These are phyloP conservation scores for Potamarius usumacintae DNA, from an alignment of 2,113 vertebrate species.

Conservation along the genomic window DNA sequence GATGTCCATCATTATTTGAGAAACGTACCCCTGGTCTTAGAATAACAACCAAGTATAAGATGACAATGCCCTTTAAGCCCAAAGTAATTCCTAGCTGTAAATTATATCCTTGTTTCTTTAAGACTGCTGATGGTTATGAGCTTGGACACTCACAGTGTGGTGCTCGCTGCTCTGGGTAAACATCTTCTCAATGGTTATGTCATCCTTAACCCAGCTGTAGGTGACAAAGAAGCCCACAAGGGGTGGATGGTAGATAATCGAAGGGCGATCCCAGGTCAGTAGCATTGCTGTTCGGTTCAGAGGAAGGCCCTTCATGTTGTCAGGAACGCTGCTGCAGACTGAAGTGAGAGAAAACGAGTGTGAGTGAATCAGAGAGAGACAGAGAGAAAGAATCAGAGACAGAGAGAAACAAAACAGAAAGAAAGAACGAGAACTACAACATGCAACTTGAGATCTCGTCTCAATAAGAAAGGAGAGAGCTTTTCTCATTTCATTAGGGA, in stretches of 20 bases:
- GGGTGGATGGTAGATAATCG: conserved; percentile 90
- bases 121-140: not conserved
- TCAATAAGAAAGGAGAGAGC: conserved; percentile 18
- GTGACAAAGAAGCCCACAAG: conserved; percentile 95
- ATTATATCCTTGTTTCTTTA: not conserved
- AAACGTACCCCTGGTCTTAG: not conserved
- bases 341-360: not conserved
- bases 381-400: not conserved
- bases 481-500: conserved; percentile 47
- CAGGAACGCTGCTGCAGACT: conserved; percentile 95
- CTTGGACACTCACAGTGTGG: conserved; percentile 81
- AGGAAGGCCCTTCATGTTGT: conserved; percentile 93
- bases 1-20: too few species aligned
- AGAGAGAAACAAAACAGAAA: not conserved
- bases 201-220: conserved; percentile 96
- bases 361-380: not conserved
- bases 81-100: not conserved
- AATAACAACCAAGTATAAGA: not conserved
- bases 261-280: conserved; percentile 91
- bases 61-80: not conserved
- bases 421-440: conserved; percentile 17
- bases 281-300: conserved; percentile 87
- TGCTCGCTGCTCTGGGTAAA: conserved; percentile 94
- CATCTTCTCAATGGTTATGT: conserved; percentile 90
- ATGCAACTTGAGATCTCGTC: not conserved